These are phyloP conservation scores for Stratiolaelaps scimitus DNA, from an alignment of 1,140 invertebrate species.

Conservation along the genomic window DNA sequence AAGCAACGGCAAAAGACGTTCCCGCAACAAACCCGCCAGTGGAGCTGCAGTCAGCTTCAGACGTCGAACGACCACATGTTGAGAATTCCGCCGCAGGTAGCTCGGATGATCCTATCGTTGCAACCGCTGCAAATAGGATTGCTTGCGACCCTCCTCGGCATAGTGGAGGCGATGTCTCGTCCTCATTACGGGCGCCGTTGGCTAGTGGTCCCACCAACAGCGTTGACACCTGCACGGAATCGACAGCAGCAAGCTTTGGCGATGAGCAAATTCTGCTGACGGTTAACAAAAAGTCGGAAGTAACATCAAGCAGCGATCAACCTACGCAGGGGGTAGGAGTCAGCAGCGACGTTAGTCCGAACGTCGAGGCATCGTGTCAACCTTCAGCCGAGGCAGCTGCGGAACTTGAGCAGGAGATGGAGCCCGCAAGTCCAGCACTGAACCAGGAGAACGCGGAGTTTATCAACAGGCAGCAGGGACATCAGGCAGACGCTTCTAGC, in stretches of 20 bases:
- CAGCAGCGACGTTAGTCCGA: background rate
- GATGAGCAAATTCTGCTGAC: too few relatives aligned
- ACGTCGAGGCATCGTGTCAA: background rate
- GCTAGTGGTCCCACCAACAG: too few relatives aligned
- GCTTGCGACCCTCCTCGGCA: too few relatives aligned
- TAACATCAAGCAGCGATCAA: conserved; percentile 20
- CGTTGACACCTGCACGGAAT: too few relatives aligned
- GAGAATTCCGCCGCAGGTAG: too few relatives aligned
- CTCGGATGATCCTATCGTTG: too few relatives aligned
- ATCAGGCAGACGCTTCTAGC: conserved; percentile 19
- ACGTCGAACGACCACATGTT: too few relatives aligned
- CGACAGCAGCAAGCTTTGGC: too few relatives aligned
- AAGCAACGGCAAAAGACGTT: background rate
- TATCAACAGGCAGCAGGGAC: background rate
- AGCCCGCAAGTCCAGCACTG: background rate
- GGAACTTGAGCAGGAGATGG: background rate
- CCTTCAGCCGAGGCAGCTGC: background rate
- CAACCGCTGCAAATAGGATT: too few relatives aligned
- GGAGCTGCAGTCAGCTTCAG: too few relatives aligned
- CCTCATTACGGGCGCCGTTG: too few relatives aligned
- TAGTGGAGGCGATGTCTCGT: too few relatives aligned
- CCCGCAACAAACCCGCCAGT: background rate
- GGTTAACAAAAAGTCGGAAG: conserved; percentile 7
- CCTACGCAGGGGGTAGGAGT: background rate
- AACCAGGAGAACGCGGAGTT: background rate